phyloP scores from a whole-genome alignment of 1,140 invertebrate species.

The Lucilia sericata region DNA sequence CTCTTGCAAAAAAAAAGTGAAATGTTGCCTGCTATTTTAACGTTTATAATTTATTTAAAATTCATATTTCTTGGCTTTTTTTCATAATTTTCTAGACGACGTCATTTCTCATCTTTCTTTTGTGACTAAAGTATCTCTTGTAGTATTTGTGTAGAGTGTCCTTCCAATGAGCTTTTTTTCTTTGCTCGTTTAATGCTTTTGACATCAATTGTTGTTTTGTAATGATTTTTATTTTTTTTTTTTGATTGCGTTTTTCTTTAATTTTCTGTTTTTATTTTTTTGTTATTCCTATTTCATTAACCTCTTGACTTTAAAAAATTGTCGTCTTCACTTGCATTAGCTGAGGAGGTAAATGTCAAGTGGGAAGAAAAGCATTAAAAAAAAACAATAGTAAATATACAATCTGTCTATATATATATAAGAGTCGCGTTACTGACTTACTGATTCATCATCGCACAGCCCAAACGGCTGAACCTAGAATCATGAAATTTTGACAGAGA shows the following conservation, averaged over 20 bases:
- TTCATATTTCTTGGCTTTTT: not conserved
- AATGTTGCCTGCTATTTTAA: not conserved
- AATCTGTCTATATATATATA: too few species aligned
- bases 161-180: not conserved
- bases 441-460: too few species aligned
- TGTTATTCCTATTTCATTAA: not conserved
- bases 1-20: not conserved
- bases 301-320: not conserved
- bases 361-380: not conserved
- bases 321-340: not conserved
- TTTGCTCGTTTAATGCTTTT: not conserved
- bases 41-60: slow-evolving; percentile 19
- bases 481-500: too few species aligned
- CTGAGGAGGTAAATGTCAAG: not conserved
- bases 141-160: not conserved
- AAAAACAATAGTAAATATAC: not conserved
- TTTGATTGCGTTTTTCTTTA: not conserved
- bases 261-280: not conserved
- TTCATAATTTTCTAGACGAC: not conserved
- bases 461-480: too few species aligned
- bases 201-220: not conserved
- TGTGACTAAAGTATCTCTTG: not conserved
- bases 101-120: not conserved
- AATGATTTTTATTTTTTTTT: too few species aligned
- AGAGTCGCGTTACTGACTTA: too few species aligned